A percentile compares a stretch with the other conserved stretches of the same genome.
phyloP scores from a whole-genome alignment of 2,797 vertebrate genomes.

The Cetoscarus ocellatus region DNA sequence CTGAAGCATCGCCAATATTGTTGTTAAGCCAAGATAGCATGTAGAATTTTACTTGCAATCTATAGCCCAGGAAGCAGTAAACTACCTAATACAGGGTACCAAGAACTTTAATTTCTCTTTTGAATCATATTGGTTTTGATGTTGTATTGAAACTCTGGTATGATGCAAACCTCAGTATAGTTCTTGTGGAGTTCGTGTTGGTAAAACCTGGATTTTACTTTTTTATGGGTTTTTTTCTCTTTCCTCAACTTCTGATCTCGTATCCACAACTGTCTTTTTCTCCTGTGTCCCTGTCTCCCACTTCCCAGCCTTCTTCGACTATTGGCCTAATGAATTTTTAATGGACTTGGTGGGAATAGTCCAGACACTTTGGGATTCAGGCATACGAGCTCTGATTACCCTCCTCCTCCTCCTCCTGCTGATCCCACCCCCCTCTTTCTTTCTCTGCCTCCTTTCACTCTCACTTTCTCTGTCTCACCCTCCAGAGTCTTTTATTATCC shows the following conservation, averaged over 20 bases:
- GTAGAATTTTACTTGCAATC: too few relatives aligned
- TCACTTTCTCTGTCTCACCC: constrained; percentile 57
- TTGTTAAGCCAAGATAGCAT: too few relatives aligned
- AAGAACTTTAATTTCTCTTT: too few relatives aligned
- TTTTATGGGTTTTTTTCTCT: too few relatives aligned
- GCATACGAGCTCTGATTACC: constrained; percentile 75
- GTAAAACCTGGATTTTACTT: neutral
- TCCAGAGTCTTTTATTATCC: constrained; percentile 53
- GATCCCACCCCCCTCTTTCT: constrained; percentile 45
- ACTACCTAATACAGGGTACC: too few relatives aligned
- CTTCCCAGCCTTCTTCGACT: constrained; percentile 44
- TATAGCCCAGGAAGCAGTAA: too few relatives aligned
- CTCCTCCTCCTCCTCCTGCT: constrained; percentile 29
- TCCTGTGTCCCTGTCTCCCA: constrained; percentile 35
- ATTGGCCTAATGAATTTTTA: constrained; percentile 80
- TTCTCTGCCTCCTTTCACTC: constrained; percentile 50
- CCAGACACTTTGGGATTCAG: constrained; percentile 75
- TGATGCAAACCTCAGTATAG: too few relatives aligned
- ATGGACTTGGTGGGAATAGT: constrained; percentile 79
- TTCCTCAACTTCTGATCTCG: neutral
- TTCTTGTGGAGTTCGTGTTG: too few relatives aligned
- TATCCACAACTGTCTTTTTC: constrained; percentile 23
- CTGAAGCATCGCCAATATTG: too few relatives aligned
- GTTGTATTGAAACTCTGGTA: too few relatives aligned
- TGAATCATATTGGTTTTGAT: too few relatives aligned